phyloP scores from a whole-genome alignment of 2,113 vertebrate species.

The Paramormyrops kingsleyae region DNA sequence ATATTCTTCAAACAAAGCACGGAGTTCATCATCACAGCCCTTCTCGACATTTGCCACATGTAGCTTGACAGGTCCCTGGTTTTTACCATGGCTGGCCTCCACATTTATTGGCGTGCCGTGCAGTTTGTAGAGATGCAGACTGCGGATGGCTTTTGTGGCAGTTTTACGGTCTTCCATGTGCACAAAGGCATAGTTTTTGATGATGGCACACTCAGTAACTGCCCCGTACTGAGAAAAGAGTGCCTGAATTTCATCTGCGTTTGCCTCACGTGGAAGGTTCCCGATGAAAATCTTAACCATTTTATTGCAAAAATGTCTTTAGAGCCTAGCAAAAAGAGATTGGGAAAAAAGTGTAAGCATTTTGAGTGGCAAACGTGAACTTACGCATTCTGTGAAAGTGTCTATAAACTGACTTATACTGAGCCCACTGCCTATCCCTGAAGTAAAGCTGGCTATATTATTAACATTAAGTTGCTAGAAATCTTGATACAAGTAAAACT shows the following conservation, averaged over 20 bases:
- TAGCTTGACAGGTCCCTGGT: slow-evolving; percentile 62
- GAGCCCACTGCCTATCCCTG: neutral
- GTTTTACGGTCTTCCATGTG: slow-evolving; percentile 70
- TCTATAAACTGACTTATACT: neutral
- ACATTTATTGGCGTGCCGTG: slow-evolving; percentile 67
- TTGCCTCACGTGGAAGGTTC: slow-evolving; percentile 60
- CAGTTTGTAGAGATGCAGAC: slow-evolving; percentile 58
- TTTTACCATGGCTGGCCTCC: slow-evolving; percentile 63
- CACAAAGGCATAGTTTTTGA: slow-evolving; percentile 72
- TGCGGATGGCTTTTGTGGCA: slow-evolving; percentile 66
- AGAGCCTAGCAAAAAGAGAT: slow-evolving; percentile 1
- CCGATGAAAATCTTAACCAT: slow-evolving; percentile 77
- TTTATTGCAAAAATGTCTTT: neutral
- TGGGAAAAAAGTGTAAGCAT: neutral
- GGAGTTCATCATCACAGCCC: slow-evolving; percentile 59
- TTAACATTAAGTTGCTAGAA: neutral
- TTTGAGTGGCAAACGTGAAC: neutral
- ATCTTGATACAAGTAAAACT: neutral
- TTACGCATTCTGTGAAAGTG: neutral
- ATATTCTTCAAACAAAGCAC: slow-evolving; percentile 64
- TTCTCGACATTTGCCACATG: slow-evolving; percentile 67
- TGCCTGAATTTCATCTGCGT: slow-evolving; percentile 60
- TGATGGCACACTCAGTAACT: slow-evolving; percentile 68
- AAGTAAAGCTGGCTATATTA: neutral
- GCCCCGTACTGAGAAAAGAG: slow-evolving; percentile 61